phyloP scores from a whole-genome alignment of 2,113 vertebrate species.

The Odocoileus virginianus region DNA sequence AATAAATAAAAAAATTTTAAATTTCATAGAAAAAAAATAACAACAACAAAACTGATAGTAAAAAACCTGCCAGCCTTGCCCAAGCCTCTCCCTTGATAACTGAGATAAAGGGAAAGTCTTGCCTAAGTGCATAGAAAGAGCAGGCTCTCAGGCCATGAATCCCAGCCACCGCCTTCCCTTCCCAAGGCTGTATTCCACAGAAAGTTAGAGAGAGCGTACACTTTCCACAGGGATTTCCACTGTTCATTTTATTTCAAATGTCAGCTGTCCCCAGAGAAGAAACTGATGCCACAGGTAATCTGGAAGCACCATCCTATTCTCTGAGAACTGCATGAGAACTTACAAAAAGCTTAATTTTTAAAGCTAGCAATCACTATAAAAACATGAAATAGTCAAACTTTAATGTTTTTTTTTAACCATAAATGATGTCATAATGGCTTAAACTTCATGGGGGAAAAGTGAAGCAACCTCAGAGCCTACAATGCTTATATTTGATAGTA shows the following conservation, averaged over 20 bases:
- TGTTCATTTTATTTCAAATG: conserved; percentile 59
- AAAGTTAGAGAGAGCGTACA: not conserved
- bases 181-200: not conserved
- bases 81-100: not conserved
- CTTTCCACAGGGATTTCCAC: not conserved
- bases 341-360: not conserved
- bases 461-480: not conserved
- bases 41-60: not conserved
- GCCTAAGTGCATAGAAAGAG: not conserved
- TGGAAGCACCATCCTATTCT: not conserved
- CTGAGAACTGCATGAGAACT: not conserved
- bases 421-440: conserved; percentile 11
- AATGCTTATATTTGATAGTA: not conserved
- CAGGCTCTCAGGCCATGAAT: not conserved
- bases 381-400: conserved; percentile 43
- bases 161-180: fast-evolving
- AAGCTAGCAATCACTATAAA: not conserved
- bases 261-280: conserved; percentile 5
- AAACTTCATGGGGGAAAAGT: not conserved
- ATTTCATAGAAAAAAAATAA: not conserved
- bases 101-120: not conserved
- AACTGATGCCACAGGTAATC: not conserved
- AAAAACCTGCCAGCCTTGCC: not conserved
- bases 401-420: conserved; percentile 6
- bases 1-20: not conserved